Percentiles rank a stretch among this genome's conserved stretches.
These are phyloP conservation scores for Sapayoa aenigma DNA, from an alignment of 2,113 vertebrate genomes.

Conservation along the genomic window DNA sequence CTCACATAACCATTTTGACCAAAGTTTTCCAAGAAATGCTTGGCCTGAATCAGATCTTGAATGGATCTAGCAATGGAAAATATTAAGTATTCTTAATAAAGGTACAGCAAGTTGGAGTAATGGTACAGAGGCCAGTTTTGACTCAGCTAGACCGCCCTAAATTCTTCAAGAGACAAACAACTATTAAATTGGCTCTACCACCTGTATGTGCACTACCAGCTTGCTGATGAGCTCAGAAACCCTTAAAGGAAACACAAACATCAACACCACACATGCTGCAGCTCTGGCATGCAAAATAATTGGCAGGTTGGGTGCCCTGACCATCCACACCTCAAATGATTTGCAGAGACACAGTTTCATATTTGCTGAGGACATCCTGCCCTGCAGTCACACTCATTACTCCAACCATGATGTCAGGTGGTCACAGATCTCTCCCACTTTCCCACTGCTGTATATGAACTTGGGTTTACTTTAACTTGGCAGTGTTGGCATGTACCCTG, in stretches of 20 bases:
- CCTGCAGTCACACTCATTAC: background rate
- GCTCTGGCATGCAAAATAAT: background rate
- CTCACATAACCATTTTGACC: background rate
- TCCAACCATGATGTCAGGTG: background rate
- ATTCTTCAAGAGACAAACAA: background rate
- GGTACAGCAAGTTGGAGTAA: background rate
- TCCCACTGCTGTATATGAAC: background rate
- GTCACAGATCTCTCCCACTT: background rate
- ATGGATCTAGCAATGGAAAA: background rate
- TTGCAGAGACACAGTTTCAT: background rate
- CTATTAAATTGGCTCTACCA: background rate
- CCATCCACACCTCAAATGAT: background rate
- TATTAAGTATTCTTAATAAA: background rate
- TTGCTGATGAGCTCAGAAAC: background rate
- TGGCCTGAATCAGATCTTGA: background rate
- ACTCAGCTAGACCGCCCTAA: background rate
- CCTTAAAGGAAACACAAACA: background rate
- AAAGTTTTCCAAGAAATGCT: slow-evolving; percentile 3
- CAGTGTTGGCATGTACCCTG: background rate
- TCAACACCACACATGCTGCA: background rate
- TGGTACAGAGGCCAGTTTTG: background rate
- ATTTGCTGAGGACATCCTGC: background rate
- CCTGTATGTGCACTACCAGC: background rate
- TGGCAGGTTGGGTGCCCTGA: background rate
- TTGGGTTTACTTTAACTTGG: background rate